phyloP scores from a whole-genome alignment of 1,140 invertebrate species.

The Drosophila nannoptera region DNA sequence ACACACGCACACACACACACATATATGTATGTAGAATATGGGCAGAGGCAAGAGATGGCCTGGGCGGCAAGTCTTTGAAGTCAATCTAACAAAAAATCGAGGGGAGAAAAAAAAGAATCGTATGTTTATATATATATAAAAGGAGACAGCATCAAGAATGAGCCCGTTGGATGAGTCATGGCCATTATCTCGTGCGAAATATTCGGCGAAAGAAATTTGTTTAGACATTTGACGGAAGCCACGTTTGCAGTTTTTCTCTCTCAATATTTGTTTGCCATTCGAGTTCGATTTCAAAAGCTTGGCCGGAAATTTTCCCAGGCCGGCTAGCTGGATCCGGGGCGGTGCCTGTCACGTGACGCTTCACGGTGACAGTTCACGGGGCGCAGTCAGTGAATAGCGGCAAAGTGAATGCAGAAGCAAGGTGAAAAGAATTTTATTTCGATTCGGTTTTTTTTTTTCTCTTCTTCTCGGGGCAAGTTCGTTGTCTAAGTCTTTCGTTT shows the following conservation, averaged over 20 bases:
- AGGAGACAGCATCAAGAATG: slow-evolving; percentile 8
- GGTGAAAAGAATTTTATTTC: slow-evolving; percentile 26
- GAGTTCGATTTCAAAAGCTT: neutral
- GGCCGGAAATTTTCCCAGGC: no score
- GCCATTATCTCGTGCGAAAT: slow-evolving; percentile 29
- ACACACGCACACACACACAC: no score
- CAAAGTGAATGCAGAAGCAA: slow-evolving; percentile 8
- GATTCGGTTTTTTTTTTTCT: no score
- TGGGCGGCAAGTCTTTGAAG: slow-evolving; percentile 44
- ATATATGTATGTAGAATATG: slow-evolving; percentile 13
- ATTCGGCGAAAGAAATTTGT: slow-evolving; percentile 29
- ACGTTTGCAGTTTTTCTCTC: slow-evolving; percentile 3
- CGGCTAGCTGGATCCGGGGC: no score
- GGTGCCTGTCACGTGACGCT: slow-evolving; percentile 5
- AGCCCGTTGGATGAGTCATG: slow-evolving; percentile 33
- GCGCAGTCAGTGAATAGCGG: slow-evolving; percentile 24
- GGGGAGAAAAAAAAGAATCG: neutral
- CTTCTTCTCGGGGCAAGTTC: slow-evolving; percentile 54
- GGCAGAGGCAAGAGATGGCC: slow-evolving; percentile 18
- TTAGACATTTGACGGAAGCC: slow-evolving; percentile 1
- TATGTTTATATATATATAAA: slow-evolving; percentile 3
- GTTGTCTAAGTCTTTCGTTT: slow-evolving; percentile 76
- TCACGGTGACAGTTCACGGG: slow-evolving; percentile 32
- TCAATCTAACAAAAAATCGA: slow-evolving; percentile 23
- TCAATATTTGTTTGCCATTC: neutral